Percentiles rank a stretch among this genome's conserved stretches.
These are phyloP conservation scores for Kryptolebias ocellatus DNA, from an alignment of 2,797 vertebrate genomes.

Conservation along the genomic window DNA sequence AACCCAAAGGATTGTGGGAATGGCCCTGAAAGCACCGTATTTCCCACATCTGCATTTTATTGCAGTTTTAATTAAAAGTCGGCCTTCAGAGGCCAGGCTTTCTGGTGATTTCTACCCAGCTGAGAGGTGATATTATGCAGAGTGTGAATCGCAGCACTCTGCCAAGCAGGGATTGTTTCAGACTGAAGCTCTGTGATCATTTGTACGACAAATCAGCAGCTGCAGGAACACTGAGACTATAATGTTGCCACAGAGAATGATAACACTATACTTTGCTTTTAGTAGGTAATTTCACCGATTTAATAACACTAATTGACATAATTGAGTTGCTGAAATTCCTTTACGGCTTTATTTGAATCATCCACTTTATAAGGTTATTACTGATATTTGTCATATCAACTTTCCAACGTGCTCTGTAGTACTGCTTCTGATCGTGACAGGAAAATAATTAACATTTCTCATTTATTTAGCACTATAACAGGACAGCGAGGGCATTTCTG, in stretches of 20 bases:
- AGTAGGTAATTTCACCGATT: constrained; percentile 3
- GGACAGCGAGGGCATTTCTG: neutral
- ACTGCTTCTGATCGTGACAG: neutral
- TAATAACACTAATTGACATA: constrained; percentile 21
- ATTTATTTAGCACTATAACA: constrained; percentile 3
- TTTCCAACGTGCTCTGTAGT: neutral
- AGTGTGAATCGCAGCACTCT: constrained; percentile 32
- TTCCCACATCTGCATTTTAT: constrained; percentile 44
- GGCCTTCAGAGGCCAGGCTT: constrained; percentile 22
- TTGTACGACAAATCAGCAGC: constrained; percentile 27
- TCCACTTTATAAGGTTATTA: constrained; percentile 5
- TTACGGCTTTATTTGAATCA: constrained; percentile 10
- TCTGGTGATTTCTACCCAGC: constrained; percentile 36
- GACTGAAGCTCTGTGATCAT: constrained; percentile 20
- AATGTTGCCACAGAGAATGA: constrained; percentile 16
- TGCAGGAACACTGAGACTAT: constrained; percentile 12
- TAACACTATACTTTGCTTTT: constrained; percentile 8
- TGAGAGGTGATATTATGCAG: constrained; percentile 31
- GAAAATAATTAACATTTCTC: neutral
- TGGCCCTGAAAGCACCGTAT: constrained; percentile 26
- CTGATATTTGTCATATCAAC: neutral
- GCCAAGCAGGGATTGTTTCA: constrained; percentile 19
- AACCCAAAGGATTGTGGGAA: constrained; percentile 14
- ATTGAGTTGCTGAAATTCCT: constrained; percentile 11
- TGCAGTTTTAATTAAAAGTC: constrained; percentile 46